Base-by-base conservation (phyloP, 2,888 invertebrate species). In the Glaucopsyche alexis region DNA sequence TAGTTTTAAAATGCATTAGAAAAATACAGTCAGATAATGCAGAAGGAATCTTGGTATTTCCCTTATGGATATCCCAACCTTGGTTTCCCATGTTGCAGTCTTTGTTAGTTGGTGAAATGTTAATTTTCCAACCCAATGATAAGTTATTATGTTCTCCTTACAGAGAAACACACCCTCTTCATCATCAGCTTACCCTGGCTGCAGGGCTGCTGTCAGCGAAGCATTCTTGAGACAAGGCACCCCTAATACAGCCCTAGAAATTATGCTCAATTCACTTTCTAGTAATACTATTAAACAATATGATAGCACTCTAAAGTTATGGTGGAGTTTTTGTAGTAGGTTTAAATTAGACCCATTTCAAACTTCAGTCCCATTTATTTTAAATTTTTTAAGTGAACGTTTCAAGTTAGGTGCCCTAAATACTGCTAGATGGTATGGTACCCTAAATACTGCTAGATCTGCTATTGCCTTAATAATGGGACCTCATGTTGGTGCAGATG, bases 81-180 rank as follows among this genome's bases (percentile, higher is more conserved):
- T 50, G 50, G 50, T 50, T 50, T 50, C 50, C 50, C n/a, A n/a
- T 50, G n/a, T n/a, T 50, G n/a, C 50, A 50, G 50, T 5, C 50
- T 7, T 5, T 50, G 50, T 7, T 49, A 13, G 49, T 49, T 14
- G 14, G 49, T 16, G 52, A 52, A n/a, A 16, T 52, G 16, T 52
- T 52, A 52, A n/a, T 14, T 14, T 16, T 52, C 14, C 16, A 14
- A 52, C 52, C 52, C 52, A 52, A 16, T 52, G n/a, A 3, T n/a
- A 14, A 52, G 4, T 16, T 52, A n/a, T 14, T 52, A 52, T n/a
- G 4, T 52, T 52, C 52, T n/a, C 14, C 14, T 52, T 52, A 52
- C 52, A 52, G 52, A 52, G 45, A 45, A 0, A 45, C 45, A 45
- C 45, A 45, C 45, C 45, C 45, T 7, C 45, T 45, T 45, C 45